Evolutionary conservation across 2,888 invertebrate species (phyloP), one percentile per base, ranked within the genome.

Genomic region (Amphipyra tragopoginis): DNA sequence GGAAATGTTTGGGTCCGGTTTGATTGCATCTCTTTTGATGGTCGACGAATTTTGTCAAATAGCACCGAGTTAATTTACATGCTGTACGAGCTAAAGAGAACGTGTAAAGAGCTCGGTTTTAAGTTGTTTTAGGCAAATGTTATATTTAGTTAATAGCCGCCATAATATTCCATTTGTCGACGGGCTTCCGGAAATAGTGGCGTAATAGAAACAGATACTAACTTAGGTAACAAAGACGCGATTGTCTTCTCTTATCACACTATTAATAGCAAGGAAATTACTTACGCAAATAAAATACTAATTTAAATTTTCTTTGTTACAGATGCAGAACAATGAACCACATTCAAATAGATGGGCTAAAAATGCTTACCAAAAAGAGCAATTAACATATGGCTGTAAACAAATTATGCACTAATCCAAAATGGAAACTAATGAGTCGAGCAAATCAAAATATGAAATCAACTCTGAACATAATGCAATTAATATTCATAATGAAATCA

Each of bases 1-100:
- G 62, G 21, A 55, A 70, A 70, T 75, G 48, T 60, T 62, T 51
- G 45, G 39, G 48, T 14, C 45, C 58, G 47, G 54, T 70, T 70
- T 65, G 71, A 73, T 70, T 73, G 73, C 73, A 65, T 63, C 45
- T 54, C 62, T 60, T 69, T 74, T 73, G 56, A 54, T 60, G 42
- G 47, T 39, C 6, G 7, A 39, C 21, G 43, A 69, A 70, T 62
- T 65, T 57, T 36, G 50, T 60, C 59, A 52, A 65, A 65, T 63
- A 63, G 40, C 50, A 43, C 44, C 3, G 40, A 54, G 54, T 63
- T 52, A 33, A 60, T 65, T 55, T 45, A 52, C 55, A 65, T 43
- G 40, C 56, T 54, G 39, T 8, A 14, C 21, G 1, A 5, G 26
- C 9, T 29, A 45, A 53, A 56, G 14, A 8, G 9, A 15, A n/a